phyloP scores from a whole-genome alignment of 1,140 invertebrate genomes.

The Cardiocondyla obscurior region DNA sequence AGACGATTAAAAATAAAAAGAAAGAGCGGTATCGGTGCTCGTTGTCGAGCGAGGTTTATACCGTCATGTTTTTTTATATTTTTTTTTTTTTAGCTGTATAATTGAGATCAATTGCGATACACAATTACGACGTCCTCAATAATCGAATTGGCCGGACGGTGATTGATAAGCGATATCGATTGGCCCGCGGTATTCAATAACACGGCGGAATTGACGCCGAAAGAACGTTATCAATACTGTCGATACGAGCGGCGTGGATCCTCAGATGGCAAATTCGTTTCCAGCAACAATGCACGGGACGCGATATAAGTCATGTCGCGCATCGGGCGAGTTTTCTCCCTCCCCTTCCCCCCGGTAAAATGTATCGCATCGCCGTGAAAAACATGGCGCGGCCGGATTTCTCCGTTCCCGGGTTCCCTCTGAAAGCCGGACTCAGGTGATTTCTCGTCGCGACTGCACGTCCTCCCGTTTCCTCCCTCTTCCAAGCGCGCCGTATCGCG shows the following conservation, averaged over 20 bases:
- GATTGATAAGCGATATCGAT: slow-evolving; percentile 5
- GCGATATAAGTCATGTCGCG: slow-evolving; percentile 46
- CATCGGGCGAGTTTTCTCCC: slow-evolving; percentile 3
- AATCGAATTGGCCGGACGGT: neutral
- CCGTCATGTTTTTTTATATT: neutral
- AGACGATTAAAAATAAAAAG: neutral
- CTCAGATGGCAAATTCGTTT: slow-evolving; percentile 37
- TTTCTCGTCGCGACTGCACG: slow-evolving; percentile 50
- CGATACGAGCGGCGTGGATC: neutral
- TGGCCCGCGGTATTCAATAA: neutral
- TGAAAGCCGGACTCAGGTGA: slow-evolving; percentile 40
- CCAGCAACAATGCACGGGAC: slow-evolving; percentile 9
- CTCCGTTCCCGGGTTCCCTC: slow-evolving; percentile 22
- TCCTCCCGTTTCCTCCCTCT: too few species aligned
- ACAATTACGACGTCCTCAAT: neutral
- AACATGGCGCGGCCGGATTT: slow-evolving; percentile 34
- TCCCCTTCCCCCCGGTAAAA: too few species aligned
- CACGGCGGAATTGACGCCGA: neutral
- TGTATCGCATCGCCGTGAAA: slow-evolving; percentile 32
- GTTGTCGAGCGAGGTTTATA: neutral
- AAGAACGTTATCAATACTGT: slow-evolving; percentile 33
- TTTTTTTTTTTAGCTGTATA: neutral
- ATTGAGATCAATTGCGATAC: neutral
- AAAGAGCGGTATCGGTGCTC: neutral
- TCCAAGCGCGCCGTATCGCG: neutral